Conservation (phyloP, 2,888 invertebrate genomes). For the Anthophora plumipes region DNA sequence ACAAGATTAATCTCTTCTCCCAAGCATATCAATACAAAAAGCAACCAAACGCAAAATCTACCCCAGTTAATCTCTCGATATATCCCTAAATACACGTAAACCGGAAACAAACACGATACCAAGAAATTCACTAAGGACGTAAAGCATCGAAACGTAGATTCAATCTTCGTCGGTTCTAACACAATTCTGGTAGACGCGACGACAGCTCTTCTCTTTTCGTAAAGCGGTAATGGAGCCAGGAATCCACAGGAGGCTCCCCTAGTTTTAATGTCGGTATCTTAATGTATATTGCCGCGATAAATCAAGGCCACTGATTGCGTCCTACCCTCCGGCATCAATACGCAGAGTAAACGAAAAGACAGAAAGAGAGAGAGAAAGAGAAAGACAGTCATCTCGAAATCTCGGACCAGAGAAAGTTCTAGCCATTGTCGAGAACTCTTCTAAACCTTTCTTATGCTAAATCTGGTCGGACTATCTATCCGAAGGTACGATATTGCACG, state of each 20-base stretch:
- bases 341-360: constrained; percentile 39
- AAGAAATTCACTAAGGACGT: constrained; percentile 32
- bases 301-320: constrained; percentile 84
- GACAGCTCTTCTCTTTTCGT: constrained; percentile 68
- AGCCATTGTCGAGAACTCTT: constrained; percentile 75
- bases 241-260: constrained; percentile 81
- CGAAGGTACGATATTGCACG: constrained; percentile 33
- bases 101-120: constrained; percentile 16
- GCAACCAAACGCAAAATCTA: background rate
- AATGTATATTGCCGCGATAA: constrained; percentile 85
- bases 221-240: constrained; percentile 77
- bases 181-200: constrained; percentile 61
- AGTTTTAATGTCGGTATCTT: constrained; percentile 85
- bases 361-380: constrained; percentile 36
- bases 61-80: background rate
- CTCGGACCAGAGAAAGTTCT: constrained; percentile 47
- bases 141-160: constrained; percentile 56
- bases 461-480: constrained; percentile 48
- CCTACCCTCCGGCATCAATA: constrained; percentile 75
- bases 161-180: constrained; percentile 62
- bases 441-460: constrained; percentile 82
- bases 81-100: background rate
- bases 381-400: constrained; percentile 57
- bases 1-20: background rate
- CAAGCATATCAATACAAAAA: background rate